Base-by-base conservation (phyloP, 2,797 vertebrate genomes). In the Amazona finschi region DNA sequence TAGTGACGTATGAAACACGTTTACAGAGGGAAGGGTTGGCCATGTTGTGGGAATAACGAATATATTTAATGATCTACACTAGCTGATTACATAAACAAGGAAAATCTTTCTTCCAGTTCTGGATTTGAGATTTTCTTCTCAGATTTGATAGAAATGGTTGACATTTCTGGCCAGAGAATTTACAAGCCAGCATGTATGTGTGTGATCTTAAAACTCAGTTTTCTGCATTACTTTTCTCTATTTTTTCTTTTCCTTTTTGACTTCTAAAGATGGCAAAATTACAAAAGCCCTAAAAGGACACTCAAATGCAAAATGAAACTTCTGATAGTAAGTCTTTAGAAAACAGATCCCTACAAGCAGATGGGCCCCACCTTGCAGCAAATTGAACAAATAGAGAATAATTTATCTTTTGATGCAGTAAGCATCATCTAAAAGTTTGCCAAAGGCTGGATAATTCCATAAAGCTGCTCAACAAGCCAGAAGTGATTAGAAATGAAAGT, bases 391-490 rank as follows among this genome's bases (percentile, higher is more conserved):
- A 95, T 89, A 93, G 75, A 89, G 66, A 71, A 33, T 81, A 87
- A 96, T 95, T 93, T 95, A 96, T 90, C 96, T 96, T 89, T 30
- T 94, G 66, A 39, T 64, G 46, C 76, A 90, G 52, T 91, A 92
- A 89, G 52, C 86, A 96, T 86, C 81, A 60, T 65, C 77, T 8
- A 4, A 57, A 95, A 86, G 95, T 96, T 96, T 97, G 89, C 87
- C 90, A 87, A 96, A 95, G 96, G 96, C 66, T 95, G 93, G 78
- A 93, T 90, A 92, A 89, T 88, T 91, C 80, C 90, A 93, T 89
- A 94, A 87, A 87, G 89, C 84, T 76, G 36, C 79, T 84, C 15
- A 91, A 69, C 84, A 61, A 96, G 41, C 46, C 73, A 95, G 84
- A 88, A 90, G 22, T 53, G 95, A 97, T 97, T 96, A 96, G 86